Evolutionary conservation across 1,140 invertebrate genomes (phyloP).

Genomic region (Zaprionus taronus): DNA sequence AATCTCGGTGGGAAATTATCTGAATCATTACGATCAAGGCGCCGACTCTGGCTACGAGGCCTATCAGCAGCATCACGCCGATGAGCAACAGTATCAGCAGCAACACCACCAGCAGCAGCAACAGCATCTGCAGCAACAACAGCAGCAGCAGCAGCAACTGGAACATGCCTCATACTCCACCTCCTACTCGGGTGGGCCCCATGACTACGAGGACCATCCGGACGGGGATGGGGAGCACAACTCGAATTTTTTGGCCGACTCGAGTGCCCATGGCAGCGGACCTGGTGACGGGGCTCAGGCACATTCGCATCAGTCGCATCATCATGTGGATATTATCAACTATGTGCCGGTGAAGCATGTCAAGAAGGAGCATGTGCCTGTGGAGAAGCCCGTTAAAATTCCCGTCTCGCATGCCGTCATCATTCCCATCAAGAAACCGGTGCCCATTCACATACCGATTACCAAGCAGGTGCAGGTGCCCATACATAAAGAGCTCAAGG

Average conservation of each 20-base stretch:
- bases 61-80: conserved; percentile 52
- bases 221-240: conserved; percentile 62
- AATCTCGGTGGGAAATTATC: conserved; percentile 78
- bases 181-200: conserved; percentile 45
- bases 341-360: conserved; percentile 88
- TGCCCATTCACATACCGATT: conserved; percentile 90
- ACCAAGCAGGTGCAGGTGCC: conserved; percentile 89
- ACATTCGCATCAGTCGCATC: conserved; percentile 80
- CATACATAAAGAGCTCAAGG: conserved; percentile 89
- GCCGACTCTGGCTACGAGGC: conserved; percentile 61
- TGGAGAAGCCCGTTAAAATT: conserved; percentile 88
- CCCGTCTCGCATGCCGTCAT: conserved; percentile 89
- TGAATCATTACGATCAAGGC: conserved; percentile 69
- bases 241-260: conserved; percentile 56
- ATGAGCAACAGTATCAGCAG: conserved; percentile 50
- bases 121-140: conserved; percentile 42
- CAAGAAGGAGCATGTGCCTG: conserved; percentile 89
- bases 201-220: conserved; percentile 60
- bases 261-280: conserved; percentile 44
- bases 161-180: conserved; percentile 55
- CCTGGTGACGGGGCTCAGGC: conserved; percentile 27
- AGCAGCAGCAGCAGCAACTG: conserved; percentile 38
- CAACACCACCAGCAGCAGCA: conserved; percentile 51
- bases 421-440: conserved; percentile 89
- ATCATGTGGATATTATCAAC: conserved; percentile 89